phyloP scores from a whole-genome alignment of 1,140 invertebrate genomes.

The Calliopsis andreniformis region DNA sequence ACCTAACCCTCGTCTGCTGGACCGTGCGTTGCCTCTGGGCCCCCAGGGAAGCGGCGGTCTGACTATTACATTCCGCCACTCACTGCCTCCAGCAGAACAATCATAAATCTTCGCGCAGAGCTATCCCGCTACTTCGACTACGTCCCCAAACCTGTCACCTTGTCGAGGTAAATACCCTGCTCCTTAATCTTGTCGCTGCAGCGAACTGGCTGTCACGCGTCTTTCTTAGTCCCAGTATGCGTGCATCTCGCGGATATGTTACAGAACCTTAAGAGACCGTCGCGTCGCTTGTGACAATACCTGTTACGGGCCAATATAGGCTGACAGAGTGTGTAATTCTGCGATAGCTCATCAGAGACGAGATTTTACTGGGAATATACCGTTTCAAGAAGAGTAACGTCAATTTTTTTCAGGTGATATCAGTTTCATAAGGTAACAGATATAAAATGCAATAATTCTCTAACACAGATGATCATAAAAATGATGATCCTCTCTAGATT shows the following conservation, averaged over 20 bases:
- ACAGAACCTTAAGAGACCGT: constrained; percentile 35
- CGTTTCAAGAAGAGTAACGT: too few relatives aligned
- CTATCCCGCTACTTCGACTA: constrained; percentile 60
- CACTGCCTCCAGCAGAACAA: constrained; percentile 56
- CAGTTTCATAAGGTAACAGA: too few relatives aligned
- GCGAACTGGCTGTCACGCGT: constrained; percentile 56
- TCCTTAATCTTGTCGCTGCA: constrained; percentile 67
- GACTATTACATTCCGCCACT: constrained; percentile 65
- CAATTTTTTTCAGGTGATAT: too few relatives aligned
- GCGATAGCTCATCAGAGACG: constrained; percentile 5
- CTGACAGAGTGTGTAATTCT: constrained; percentile 20
- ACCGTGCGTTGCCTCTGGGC: constrained; percentile 57
- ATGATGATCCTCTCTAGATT: too few relatives aligned
- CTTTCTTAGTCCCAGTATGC: constrained; percentile 48
- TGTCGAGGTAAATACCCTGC: constrained; percentile 66
- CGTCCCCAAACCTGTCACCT: constrained; percentile 59
- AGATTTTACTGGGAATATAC: not conserved
- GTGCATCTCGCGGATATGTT: constrained; percentile 35
- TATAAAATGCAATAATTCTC: too few relatives aligned
- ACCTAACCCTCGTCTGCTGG: constrained; percentile 51
- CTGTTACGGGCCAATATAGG: constrained; percentile 42
- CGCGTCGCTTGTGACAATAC: constrained; percentile 25
- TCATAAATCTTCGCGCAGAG: constrained; percentile 66
- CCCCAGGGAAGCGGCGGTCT: constrained; percentile 54
- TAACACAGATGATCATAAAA: too few relatives aligned